Evolutionary conservation across 2,113 vertebrate species (phyloP), one percentile per base, ranked within the genome.

Genomic region (Macaca mulatta): DNA sequence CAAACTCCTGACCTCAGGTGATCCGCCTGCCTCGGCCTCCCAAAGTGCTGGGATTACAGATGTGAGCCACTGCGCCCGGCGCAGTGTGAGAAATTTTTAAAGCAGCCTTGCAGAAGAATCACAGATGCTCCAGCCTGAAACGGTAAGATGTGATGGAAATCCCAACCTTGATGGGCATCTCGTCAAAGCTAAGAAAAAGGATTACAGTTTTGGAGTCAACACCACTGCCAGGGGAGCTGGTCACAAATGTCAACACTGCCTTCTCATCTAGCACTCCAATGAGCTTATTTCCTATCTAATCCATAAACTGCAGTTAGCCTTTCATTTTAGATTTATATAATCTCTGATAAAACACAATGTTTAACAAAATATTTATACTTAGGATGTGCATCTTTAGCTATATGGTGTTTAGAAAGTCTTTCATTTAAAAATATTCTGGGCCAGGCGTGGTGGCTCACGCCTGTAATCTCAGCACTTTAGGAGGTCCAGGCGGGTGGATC

Each of bases 351-450:
- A 90, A 86, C 27, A 88, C 0, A 10, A 17, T n/a, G n/a, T 55
- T 75, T 57, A 57, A 72, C 25, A 35, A 86, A 83, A 81, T 13
- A 50, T 78, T 78, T 57, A 77, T 8, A 43, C 72, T 82, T 57
- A 78, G 78, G 79, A 77, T 32, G 30, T 23, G 30, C 35, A 83
- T 61, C n/a, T 75, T 89, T 64, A 75, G 55, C 64, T 38, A 2
- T 43, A 67, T 17, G 8, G 14, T 25, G 93, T 93, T 88, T 48
- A 94, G 52, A 52, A 87, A 84, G 48, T 67, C 7, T 45, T 85
- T 88, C 30, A 45, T 40, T 40, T 79, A 83, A 83, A 97, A 89
- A 25, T 89, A 96, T 74, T 79, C 81, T 61, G 25, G 59, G 25
- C 25, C 25, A 61, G 25, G 25, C 25, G 12, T 5, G 59, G 25